Conservation (phyloP, 2,888 invertebrate genomes). For the Aporophyla nigra region DNA sequence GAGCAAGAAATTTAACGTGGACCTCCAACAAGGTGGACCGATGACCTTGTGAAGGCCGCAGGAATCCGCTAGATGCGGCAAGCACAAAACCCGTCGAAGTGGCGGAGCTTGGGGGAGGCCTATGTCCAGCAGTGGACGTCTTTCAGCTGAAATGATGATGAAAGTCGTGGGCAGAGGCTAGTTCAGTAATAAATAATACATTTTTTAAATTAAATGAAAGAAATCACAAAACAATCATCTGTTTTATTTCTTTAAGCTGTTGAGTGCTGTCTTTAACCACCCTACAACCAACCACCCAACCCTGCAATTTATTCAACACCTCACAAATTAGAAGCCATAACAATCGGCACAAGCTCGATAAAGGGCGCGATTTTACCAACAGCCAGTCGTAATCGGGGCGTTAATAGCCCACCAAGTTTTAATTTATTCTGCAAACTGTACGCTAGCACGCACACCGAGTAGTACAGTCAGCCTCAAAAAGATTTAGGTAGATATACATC, state of each 20-base stretch:
- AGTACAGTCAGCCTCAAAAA: neutral
- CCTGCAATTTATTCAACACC: slow-evolving; percentile 44
- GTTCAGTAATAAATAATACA: too few relatives aligned
- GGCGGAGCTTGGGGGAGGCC: too few relatives aligned
- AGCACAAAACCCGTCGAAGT: too few relatives aligned
- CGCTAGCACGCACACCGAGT: slow-evolving; percentile 60
- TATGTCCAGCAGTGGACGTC: too few relatives aligned
- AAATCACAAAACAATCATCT: too few relatives aligned
- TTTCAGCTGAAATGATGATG: too few relatives aligned
- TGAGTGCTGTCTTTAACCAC: neutral
- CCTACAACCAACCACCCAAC: neutral
- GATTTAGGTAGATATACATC: neutral
- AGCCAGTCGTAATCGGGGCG: slow-evolving; percentile 41
- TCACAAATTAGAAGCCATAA: slow-evolving; percentile 45
- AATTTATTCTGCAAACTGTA: slow-evolving; percentile 72
- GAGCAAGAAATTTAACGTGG: too few relatives aligned
- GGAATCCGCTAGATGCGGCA: too few relatives aligned
- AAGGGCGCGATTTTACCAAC: slow-evolving; percentile 41
- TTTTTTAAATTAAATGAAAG: too few relatives aligned
- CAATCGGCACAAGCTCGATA: slow-evolving; percentile 41
- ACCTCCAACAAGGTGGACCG: too few relatives aligned
- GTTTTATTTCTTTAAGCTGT: neutral
- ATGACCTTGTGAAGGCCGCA: too few relatives aligned
- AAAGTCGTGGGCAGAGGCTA: too few relatives aligned
- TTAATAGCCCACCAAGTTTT: slow-evolving; percentile 68